A percentile compares a stretch with the other conserved stretches of the same genome.
Evolutionary conservation across 2,888 invertebrate species (phyloP).

Genomic region (Netelia fuscicornis): DNA sequence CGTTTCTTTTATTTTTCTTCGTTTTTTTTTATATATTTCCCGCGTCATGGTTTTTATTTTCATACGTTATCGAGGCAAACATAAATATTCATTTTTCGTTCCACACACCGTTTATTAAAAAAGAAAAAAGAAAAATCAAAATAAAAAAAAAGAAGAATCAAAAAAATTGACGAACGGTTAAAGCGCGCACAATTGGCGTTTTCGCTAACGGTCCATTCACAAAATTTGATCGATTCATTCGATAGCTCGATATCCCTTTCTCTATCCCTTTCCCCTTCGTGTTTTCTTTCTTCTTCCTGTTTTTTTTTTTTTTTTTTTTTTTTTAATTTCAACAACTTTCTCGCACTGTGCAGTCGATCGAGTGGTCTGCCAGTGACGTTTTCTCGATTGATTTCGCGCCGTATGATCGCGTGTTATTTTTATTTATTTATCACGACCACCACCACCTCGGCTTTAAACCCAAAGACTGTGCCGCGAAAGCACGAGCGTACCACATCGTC

Average conservation of each 20-base stretch:
- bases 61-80: neutral
- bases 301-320: too few species aligned
- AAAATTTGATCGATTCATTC: constrained; percentile 56
- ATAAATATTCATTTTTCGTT: neutral
- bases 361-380: constrained; percentile 50
- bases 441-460: neutral
- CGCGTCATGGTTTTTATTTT: neutral
- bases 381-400: constrained; percentile 57
- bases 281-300: constrained; percentile 19
- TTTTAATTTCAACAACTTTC: constrained; percentile 29
- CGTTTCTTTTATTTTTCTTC: neutral
- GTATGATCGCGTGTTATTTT: neutral
- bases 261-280: neutral
- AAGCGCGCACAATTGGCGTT: constrained; percentile 40
- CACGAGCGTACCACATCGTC: neutral
- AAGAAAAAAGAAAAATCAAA: constrained; percentile 13
- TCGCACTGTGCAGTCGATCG: constrained; percentile 32
- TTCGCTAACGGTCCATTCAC: constrained; percentile 56
- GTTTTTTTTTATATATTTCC: neutral
- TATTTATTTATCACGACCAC: constrained; percentile 1
- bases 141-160: neutral
- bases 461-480: neutral
- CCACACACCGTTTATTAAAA: neutral
- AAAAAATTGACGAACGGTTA: constrained; percentile 7
- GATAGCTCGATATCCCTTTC: neutral